Base-by-base conservation (phyloP, 2,888 invertebrate genomes). In the Odontomyia ornata region DNA sequence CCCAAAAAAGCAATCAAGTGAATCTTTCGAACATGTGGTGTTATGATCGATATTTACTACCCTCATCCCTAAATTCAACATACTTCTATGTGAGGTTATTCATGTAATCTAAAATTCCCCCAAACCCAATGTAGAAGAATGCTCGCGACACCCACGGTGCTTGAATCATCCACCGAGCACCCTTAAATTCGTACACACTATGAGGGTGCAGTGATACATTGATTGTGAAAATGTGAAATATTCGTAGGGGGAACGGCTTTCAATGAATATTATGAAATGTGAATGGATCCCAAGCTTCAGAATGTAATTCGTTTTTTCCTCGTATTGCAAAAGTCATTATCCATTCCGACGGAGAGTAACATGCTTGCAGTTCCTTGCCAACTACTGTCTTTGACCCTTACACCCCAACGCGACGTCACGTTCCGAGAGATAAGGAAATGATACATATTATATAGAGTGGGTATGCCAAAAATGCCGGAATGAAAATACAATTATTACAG, bases 61-160 rank as follows among this genome's bases (percentile, higher is more conserved):
- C 71, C 77, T 18, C 75, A n/a, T n/a, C n/a, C 28, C 18, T 46
- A 5, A 18, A 11, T 30, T 21, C n/a, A n/a, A n/a, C n/a, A n/a
- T n/a, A 25, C 21, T 15, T 18, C 21, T 56, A 11, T 71, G 77
- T 56, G 69, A 36, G 75, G 77, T 79, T 77, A 79, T 79, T 79
- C 79, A 79, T 77, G 79, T 75, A 79, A 77, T 79, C 76, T 77
- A 75, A 77, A 79, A 79, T 79, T 79, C 79, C 77, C 79, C 75
- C 77, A 79, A 64, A 77, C 79, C 46, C 76, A 21, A 43, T 43
- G 43, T 43, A 18, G 25, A 28, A 67, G 65, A 3, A 62, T 62
- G 36, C 46, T 30, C 30, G 25, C 7, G 5, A 43, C n/a, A n/a
- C n/a, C n/a, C n/a, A n/a, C n/a, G n/a, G n/a, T 43, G 43, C 43